phyloP scores from a whole-genome alignment of 2,797 vertebrate genomes.

The Danionella dracula region DNA sequence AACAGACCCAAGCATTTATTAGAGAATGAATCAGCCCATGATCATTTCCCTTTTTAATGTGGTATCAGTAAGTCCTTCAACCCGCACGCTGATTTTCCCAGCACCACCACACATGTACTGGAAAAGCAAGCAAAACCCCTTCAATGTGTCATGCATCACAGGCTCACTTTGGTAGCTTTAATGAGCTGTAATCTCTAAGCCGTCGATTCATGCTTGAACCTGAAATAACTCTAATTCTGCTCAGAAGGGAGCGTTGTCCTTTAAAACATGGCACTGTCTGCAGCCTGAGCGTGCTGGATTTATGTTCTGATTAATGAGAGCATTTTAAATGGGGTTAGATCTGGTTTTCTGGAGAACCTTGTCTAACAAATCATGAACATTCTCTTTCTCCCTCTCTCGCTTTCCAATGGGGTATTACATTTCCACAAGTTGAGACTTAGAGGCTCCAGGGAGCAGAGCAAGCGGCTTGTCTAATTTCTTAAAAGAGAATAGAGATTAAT shows the following conservation, averaged over 20 bases:
- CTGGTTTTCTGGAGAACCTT: constrained; percentile 8
- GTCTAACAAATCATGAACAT: constrained; percentile 20
- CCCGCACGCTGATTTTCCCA: constrained; percentile 67
- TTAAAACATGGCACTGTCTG: constrained; percentile 64
- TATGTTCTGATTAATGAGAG: constrained; percentile 24
- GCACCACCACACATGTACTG: constrained; percentile 50
- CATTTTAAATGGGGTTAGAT: constrained; percentile 31
- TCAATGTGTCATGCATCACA: constrained; percentile 47
- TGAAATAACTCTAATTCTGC: constrained; percentile 67
- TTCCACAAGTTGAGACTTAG: constrained; percentile 53
- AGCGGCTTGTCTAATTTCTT: constrained; percentile 62
- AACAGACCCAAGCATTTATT: background rate
- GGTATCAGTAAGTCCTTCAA: constrained; percentile 66
- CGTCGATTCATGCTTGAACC: constrained; percentile 63
- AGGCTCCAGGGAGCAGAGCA: constrained; percentile 63
- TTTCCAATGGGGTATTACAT: constrained; percentile 57
- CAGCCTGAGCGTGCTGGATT: constrained; percentile 2
- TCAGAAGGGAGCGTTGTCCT: constrained; percentile 63
- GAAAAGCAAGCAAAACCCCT: constrained; percentile 54
- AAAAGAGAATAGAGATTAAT: constrained; percentile 66
- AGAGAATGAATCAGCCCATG: background rate
- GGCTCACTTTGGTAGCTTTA: constrained; percentile 56
- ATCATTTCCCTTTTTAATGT: constrained; percentile 64
- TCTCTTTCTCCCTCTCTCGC: background rate
- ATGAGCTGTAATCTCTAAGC: constrained; percentile 64